phyloP scores from a whole-genome alignment of 1,140 invertebrate species.

The Tachypleus tridentatus region DNA sequence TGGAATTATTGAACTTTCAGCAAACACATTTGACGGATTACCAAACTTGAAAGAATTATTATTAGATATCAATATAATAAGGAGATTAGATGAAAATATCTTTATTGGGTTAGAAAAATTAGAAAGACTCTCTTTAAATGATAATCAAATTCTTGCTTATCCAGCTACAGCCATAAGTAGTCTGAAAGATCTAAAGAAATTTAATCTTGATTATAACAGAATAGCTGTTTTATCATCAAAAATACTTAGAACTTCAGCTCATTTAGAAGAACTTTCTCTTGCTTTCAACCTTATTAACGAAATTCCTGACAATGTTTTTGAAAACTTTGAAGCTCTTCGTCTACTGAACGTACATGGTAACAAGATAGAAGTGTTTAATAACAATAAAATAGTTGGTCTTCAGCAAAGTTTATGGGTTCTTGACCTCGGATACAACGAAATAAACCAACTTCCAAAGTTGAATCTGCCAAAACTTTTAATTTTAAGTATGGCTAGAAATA shows the following conservation, averaged over 20 bases:
- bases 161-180: conserved; percentile 62
- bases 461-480: conserved; percentile 35
- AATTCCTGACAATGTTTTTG: conserved; percentile 61
- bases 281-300: conserved; percentile 76
- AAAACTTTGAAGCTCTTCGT: conserved; percentile 42
- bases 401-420: conserved; percentile 57
- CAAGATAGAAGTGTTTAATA: conserved; percentile 52
- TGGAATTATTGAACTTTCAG: conserved; percentile 60
- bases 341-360: conserved; percentile 65
- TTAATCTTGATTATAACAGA: conserved; percentile 73
- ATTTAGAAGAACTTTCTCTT: conserved; percentile 45
- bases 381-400: conserved; percentile 58
- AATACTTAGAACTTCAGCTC: conserved; percentile 28
- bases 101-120: conserved; percentile 65
- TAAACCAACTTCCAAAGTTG: conserved; percentile 38
- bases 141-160: conserved; percentile 74
- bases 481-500: conserved; percentile 65
- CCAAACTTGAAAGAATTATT: conserved; percentile 56
- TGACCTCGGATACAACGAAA: conserved; percentile 59
- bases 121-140: conserved; percentile 63
- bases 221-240: conserved; percentile 72
- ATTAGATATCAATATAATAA: conserved; percentile 67
- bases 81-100: conserved; percentile 73
- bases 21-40: conserved; percentile 62
- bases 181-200: conserved; percentile 53